Base-by-base conservation (phyloP, 2,888 invertebrate genomes). In the Brachyptera putata region DNA sequence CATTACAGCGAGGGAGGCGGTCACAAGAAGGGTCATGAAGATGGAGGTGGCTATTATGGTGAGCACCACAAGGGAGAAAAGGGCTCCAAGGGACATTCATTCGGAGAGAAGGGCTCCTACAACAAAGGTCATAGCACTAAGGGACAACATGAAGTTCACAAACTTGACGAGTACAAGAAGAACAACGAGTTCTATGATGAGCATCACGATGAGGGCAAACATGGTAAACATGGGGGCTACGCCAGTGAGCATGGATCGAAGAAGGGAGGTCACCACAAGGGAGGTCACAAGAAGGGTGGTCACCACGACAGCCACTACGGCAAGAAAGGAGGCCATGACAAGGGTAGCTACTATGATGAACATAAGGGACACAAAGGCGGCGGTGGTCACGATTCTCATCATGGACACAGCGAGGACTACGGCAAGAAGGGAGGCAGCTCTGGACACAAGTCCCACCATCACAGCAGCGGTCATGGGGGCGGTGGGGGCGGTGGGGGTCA, bases 111-210 rank as follows among this genome's bases (percentile, higher is more conserved):
- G 63, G 90, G 90, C 9, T 83, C 84, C 66, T 91, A 86, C 73
- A 87, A 88, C 64, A 91, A 91, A 70, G 91, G 91, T 0, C 91
- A 91, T 75, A 86, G 86, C 64, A 91, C 90, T 66, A 89, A 91
- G 73, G 91, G 92, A 60, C 88, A 89, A 66, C 91, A 92, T 71
- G 87, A 90, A 72, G 81, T 91, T 5, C 89, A 92, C 75, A 91
- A 92, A 70, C 75, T 88, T 63, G 89, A 92, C 73, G 91, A 91
- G 74, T 89, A 84, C 75, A 89, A 90, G 72, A 91, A 91, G 73
- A 87, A 91, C 69, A 91, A 91, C 71, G 85, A 89, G 70, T 91
- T 89, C 83, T 90, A 85, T 73, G 91, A 91, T 68, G 91, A 91
- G 74, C 86, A 89, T 69, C 89, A 91, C 67, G 89, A 89, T 69